Conservation (phyloP, 2,797 vertebrate species). For the Macroramphosus scolopax region DNA sequence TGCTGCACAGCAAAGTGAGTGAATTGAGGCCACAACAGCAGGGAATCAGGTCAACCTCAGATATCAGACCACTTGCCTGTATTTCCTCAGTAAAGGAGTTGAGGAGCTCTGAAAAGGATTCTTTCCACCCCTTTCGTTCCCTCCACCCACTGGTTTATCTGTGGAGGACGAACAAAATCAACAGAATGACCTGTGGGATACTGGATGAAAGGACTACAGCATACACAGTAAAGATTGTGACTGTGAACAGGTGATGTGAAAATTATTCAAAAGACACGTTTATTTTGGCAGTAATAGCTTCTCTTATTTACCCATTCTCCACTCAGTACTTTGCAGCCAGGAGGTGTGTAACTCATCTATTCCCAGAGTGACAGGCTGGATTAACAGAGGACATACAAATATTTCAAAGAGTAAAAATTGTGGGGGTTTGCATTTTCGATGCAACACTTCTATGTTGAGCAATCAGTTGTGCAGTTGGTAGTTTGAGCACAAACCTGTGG, state of each 20-base stretch:
- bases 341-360: constrained; percentile 81
- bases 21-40: background rate
- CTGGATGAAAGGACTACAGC: background rate
- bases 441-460: too few relatives aligned
- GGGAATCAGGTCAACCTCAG: background rate
- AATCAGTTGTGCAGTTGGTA: too few relatives aligned
- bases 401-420: background rate
- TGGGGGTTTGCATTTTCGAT: too few relatives aligned
- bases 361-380: constrained; percentile 68
- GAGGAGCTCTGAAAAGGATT: constrained; percentile 66
- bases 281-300: background rate
- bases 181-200: background rate
- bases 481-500: constrained; percentile 54
- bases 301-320: constrained; percentile 75
- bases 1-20: background rate
- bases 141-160: constrained; percentile 72
- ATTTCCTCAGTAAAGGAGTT: constrained; percentile 70
- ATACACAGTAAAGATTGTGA: background rate
- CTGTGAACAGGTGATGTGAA: background rate
- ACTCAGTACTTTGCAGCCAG: constrained; percentile 66
- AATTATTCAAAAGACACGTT: background rate
- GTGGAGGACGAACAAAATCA: constrained; percentile 6
- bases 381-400: constrained; percentile 22
- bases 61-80: constrained; percentile 58
- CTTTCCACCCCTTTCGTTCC: constrained; percentile 52